A percentile compares a stretch with the other conserved stretches of the same genome.
Evolutionary conservation across 2,113 vertebrate genomes (phyloP).

Genomic region (Alouatta palliata): DNA sequence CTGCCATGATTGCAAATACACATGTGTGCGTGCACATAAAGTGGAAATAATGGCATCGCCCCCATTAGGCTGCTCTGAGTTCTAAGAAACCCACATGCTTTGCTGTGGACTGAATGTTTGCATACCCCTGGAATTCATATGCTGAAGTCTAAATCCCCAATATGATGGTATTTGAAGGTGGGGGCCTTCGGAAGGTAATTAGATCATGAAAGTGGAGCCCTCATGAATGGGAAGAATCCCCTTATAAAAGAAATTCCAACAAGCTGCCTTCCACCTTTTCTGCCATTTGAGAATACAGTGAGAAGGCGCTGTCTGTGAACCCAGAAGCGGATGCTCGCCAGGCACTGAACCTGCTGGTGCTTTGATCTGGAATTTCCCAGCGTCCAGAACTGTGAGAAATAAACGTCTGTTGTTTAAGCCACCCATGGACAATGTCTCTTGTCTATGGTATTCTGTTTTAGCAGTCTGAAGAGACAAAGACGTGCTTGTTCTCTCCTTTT

Average conservation of each 20-base stretch:
- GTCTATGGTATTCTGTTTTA: neutral
- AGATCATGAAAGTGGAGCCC: neutral
- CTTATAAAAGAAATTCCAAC: neutral
- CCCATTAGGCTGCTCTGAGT: neutral
- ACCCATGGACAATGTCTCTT: too few relatives aligned
- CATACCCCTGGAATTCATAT: neutral
- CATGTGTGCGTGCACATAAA: neutral
- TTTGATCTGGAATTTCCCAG: neutral
- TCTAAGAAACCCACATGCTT: neutral
- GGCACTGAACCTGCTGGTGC: neutral
- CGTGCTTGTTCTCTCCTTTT: too few relatives aligned
- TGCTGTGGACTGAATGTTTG: neutral
- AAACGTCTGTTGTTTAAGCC: neutral
- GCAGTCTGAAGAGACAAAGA: neutral
- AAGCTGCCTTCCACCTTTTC: neutral
- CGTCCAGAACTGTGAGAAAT: neutral
- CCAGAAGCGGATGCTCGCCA: neutral
- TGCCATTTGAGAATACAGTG: neutral
- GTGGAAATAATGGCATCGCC: neutral
- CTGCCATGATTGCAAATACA: accelerated
- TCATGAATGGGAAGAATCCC: neutral
- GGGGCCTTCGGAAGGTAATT: neutral
- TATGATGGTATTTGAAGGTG: neutral
- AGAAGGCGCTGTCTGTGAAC: neutral
- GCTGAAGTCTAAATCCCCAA: neutral